Evolutionary conservation across 2,888 invertebrate species (phyloP).

Genomic region (Tipula confusa): DNA sequence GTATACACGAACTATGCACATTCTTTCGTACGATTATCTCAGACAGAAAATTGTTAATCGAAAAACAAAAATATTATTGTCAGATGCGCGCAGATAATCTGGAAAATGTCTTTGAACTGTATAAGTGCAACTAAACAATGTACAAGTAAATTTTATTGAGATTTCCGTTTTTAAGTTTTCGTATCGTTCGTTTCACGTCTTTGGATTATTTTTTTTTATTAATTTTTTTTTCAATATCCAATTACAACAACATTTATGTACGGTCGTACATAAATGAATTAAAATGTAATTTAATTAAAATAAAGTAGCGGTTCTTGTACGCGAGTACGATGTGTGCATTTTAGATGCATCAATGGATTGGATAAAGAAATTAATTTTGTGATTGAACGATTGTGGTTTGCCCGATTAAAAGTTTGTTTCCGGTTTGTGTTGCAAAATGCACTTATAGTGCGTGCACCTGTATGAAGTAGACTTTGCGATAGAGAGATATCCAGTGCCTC

Average conservation of each 20-base stretch:
- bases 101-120: not conserved
- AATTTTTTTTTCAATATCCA: not conserved
- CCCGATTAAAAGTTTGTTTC: not conserved
- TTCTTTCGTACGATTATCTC: not conserved
- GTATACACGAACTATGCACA: not conserved
- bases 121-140: not conserved
- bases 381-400: not conserved
- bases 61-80: not conserved
- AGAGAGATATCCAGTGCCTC: too few species aligned
- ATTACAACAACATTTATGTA: not conserved
- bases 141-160: not conserved
- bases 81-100: not conserved
- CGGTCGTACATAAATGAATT: not conserved
- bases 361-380: not conserved
- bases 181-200: slow-evolving; percentile 3
- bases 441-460: too few species aligned
- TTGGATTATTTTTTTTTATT: too few species aligned
- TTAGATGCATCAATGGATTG: not conserved
- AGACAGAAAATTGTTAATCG: not conserved
- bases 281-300: slow-evolving; percentile 13
- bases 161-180: not conserved
- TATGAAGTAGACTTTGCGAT: too few species aligned
- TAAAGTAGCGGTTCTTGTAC: not conserved
- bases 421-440: not conserved
- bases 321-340: too few species aligned